Evolutionary conservation across 1,140 invertebrate genomes (phyloP).

Genomic region (Philotrypesis tridentata): DNA sequence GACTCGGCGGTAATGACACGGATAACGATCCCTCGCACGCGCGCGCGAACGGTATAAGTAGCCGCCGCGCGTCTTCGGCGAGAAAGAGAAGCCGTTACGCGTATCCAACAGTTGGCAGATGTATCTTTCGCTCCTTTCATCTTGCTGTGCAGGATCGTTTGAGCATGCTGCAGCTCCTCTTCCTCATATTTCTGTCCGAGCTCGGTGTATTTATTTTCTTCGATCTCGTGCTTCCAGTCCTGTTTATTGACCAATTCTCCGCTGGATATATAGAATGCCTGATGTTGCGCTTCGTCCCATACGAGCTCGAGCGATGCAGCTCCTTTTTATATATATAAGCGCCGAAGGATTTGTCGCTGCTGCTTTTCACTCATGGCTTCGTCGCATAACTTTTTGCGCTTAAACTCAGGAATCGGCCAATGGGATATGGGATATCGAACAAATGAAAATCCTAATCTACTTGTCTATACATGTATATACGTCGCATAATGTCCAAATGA

Average conservation of each 20-base stretch:
- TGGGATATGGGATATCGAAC: no score
- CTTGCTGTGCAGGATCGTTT: background rate
- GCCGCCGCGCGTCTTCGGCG: background rate
- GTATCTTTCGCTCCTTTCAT: background rate
- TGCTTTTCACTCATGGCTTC: no score
- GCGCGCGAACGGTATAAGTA: background rate
- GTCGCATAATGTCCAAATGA: no score
- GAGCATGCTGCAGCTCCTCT: background rate
- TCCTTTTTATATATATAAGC: background rate
- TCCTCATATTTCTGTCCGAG: background rate
- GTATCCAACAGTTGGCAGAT: conserved; percentile 24
- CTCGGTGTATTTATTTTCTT: background rate
- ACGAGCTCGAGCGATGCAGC: background rate
- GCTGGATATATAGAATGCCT: background rate
- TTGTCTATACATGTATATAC: no score
- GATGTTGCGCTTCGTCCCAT: background rate
- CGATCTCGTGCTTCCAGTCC: background rate
- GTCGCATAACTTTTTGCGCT: no score
- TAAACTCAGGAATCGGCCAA: no score
- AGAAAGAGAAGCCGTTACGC: conserved; percentile 15
- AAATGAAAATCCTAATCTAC: no score
- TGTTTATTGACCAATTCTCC: background rate
- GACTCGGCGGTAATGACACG: background rate
- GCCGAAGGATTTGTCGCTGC: background rate
- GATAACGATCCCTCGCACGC: conserved; percentile 8